Evolutionary conservation across 1,140 invertebrate species (phyloP), one percentile per base, ranked within the genome.

Genomic region (Stegodyphus mimosarum): DNA sequence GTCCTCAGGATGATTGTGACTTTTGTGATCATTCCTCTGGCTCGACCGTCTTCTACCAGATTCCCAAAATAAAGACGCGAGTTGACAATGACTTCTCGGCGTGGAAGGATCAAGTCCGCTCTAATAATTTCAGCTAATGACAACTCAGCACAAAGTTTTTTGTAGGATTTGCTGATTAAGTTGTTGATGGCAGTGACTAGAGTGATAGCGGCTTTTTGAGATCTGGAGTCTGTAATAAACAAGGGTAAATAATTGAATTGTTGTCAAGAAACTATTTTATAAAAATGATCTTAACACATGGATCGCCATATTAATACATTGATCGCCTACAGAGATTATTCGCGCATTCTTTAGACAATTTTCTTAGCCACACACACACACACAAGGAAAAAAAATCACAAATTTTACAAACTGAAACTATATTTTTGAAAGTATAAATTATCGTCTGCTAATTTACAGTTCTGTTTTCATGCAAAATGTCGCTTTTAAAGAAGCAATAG

Each of bases 1-100:
- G 94, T 94, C 66, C 92, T 91, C 52, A 95, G 87, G 0, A 92
- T 93, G 10, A 95, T 49, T 55, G 60, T 64, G 2, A 83, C 49
- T 67, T 75, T 75, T 0, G 15, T 52, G n/a, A 83, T 64, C 55
- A 83, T 83, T 13, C 80, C 80, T 33, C 33, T 75, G 33, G 53
- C 80, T 15, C 11, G n/a, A 6, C 63, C 60, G 7, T 83, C 70
- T 53, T 83, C 60, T 15, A 74, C 6, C 0, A 33, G 49, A 11
- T 69, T 75, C 3, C 80, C 80, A 51, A 74, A 75, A 10, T 75
- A 83, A 3, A 74, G 6, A 10, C 80, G 49, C 33, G 80, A 83
- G 33, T 83, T 75, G 70, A 55, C 55, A 49, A 83, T 18, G 33
- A 75, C 72, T 48, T 83, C 52, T 17, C 48, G 55, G 17, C 51